Evolutionary conservation across 2,797 vertebrate species (phyloP), one percentile per base, ranked within the genome.

Genomic region (Betta splendens): DNA sequence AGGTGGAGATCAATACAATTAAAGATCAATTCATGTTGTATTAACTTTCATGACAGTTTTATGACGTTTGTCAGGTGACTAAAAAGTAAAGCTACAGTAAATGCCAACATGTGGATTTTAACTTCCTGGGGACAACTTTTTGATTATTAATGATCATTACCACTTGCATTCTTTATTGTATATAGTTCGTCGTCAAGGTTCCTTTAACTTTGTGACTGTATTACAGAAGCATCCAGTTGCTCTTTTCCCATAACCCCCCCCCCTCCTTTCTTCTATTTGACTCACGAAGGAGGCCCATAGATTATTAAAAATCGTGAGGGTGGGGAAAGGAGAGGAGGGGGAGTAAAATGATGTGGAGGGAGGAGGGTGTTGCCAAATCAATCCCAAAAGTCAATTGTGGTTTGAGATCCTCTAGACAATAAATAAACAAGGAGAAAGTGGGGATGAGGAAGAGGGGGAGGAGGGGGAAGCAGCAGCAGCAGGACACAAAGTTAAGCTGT

Each of bases 241-340:
- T 55, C 47, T 48, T 69, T 59, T 15, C 31, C 29, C 15, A 33
- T 36, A 23, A 46, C 26, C 7, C 17, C 39, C 32, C 22, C 53
- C 37, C 26, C 42, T 31, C 56, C 2, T 33, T 62, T 48, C 35
- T 51, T 68, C 50, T 15, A 2, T 69, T 62, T 69, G 49, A 73
- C 45, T 46, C 59, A 22, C 64, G 60, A 64, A 74, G 69, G 61
- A 72, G 69, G 72, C 74, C 9, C 36, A 42, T 32, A 64, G 63
- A 85, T 88, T 81, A 83, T 87, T 87, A 75, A 82, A 75, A 87
- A 85, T 74, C 72, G 48, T 81, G 83, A 81, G 62, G 43, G 32
- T 55, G 48, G 33, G 47, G 21, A 50, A 36, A 49, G 53, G 65
- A 64, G 72, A 67, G 38, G 48, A 33, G 38, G 61, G n/a, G 51